A percentile compares a stretch with the other conserved stretches of the same genome.
Conservation (phyloP, 2,888 invertebrate genomes). For the Kuschelorhynchus macadamiae region DNA sequence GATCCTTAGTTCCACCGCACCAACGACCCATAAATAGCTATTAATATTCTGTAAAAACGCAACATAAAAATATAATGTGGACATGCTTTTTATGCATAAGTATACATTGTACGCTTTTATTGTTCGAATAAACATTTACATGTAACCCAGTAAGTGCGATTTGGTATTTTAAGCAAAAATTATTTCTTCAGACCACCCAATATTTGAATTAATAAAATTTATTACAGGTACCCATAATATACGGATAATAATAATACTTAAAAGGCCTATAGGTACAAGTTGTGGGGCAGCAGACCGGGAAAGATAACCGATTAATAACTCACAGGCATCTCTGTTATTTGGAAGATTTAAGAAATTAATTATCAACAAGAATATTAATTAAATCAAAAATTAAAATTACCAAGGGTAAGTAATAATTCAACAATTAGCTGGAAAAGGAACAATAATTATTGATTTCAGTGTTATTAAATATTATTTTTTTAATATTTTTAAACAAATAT, state of each 20-base stretch:
- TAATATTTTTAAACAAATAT: too few species aligned
- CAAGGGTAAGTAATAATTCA: too few species aligned
- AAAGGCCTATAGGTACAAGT: slow-evolving; percentile 8
- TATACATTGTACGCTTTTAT: slow-evolving; percentile 20
- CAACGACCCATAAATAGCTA: slow-evolving; percentile 14
- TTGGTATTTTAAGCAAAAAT: slow-evolving; percentile 29
- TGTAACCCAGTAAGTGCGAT: slow-evolving; percentile 22
- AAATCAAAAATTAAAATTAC: slow-evolving; percentile 17
- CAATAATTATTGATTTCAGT: too few species aligned
- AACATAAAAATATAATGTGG: slow-evolving; percentile 26
- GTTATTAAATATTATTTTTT: too few species aligned
- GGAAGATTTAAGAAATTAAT: slow-evolving; percentile 10
- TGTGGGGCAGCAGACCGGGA: slow-evolving; percentile 24
- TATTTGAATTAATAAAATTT: slow-evolving; percentile 32
- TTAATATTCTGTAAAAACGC: slow-evolving; percentile 18
- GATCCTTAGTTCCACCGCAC: background rate
- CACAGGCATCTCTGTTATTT: slow-evolving; percentile 16
- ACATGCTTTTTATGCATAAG: slow-evolving; percentile 30
- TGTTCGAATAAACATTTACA: slow-evolving; percentile 20
- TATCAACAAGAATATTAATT: slow-evolving; percentile 27
- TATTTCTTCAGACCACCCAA: slow-evolving; percentile 34
- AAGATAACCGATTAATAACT: slow-evolving; percentile 25
- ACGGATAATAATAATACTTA: slow-evolving; percentile 32
- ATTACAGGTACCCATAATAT: slow-evolving; percentile 30
- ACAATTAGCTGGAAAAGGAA: too few species aligned